Conservation (phyloP, 2,113 vertebrate genomes). For the Rhinoptilus africanus region DNA sequence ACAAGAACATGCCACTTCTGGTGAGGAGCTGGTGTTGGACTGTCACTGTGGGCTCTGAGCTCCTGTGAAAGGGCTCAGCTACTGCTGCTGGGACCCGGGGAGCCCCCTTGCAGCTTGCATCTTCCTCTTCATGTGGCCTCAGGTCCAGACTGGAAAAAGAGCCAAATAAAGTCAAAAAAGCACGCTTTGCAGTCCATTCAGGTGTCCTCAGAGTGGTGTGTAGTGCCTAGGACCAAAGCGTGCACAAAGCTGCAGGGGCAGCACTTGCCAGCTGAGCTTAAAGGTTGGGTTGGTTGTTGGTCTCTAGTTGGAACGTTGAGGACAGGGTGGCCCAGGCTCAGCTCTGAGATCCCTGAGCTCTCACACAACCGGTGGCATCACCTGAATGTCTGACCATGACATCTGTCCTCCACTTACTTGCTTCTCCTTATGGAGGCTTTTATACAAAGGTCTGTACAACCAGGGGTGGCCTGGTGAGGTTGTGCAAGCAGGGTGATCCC, state of each 20-base stretch:
- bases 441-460: background rate
- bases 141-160: background rate
- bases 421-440: background rate
- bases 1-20: background rate
- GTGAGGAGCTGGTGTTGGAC: background rate
- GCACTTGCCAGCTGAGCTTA: background rate
- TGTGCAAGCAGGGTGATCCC: background rate
- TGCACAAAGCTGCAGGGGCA: background rate
- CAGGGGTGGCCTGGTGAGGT: background rate
- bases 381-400: background rate
- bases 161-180: background rate
- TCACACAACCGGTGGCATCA: rapidly evolving
- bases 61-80: background rate
- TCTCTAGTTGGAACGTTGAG: background rate
- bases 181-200: background rate
- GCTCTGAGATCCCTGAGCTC: background rate
- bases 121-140: background rate
- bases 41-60: background rate
- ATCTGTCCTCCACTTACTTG: background rate
- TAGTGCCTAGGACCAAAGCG: background rate
- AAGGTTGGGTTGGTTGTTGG: background rate
- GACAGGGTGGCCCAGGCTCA: background rate
- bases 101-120: background rate
- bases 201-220: background rate
- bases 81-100: rapidly evolving